Evolutionary conservation across 2,888 invertebrate genomes (phyloP).

Genomic region (Rugalucina vietnamica): DNA sequence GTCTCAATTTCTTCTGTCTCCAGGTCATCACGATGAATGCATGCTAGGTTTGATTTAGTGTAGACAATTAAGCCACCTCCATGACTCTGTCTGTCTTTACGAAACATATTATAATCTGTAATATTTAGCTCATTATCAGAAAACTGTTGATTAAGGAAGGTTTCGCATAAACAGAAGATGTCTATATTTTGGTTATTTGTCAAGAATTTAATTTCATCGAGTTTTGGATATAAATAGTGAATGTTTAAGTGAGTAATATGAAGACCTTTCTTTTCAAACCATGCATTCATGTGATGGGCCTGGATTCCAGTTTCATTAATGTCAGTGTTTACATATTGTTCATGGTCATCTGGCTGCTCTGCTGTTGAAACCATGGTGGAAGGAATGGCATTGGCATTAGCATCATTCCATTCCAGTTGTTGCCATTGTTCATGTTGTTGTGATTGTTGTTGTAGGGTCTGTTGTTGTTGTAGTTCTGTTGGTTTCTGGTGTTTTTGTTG

Average conservation of each 20-base stretch:
- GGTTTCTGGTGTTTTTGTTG: no score
- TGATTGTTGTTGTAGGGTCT: no score
- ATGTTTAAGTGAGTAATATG: conserved; percentile 6
- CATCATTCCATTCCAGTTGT: no score
- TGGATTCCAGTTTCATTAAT: no score
- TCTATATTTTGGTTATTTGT: background rate
- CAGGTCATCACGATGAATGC: background rate
- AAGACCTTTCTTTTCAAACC: background rate
- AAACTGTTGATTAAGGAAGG: background rate
- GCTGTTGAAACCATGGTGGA: no score
- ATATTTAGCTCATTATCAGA: background rate
- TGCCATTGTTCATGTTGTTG: no score
- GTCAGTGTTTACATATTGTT: no score
- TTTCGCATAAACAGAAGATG: conserved; percentile 15
- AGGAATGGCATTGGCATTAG: no score
- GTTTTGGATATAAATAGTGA: conserved; percentile 5
- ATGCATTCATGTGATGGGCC: background rate
- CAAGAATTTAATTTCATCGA: conserved; percentile 9
- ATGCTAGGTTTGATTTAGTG: background rate
- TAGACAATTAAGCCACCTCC: conserved; percentile 14
- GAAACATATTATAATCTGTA: background rate
- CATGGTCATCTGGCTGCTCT: no score
- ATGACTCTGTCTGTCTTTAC: background rate
- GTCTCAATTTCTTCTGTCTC: background rate
- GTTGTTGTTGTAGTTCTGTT: no score